Evolutionary conservation across 2,888 invertebrate genomes (phyloP).

Genomic region (Archips crataeganus): DNA sequence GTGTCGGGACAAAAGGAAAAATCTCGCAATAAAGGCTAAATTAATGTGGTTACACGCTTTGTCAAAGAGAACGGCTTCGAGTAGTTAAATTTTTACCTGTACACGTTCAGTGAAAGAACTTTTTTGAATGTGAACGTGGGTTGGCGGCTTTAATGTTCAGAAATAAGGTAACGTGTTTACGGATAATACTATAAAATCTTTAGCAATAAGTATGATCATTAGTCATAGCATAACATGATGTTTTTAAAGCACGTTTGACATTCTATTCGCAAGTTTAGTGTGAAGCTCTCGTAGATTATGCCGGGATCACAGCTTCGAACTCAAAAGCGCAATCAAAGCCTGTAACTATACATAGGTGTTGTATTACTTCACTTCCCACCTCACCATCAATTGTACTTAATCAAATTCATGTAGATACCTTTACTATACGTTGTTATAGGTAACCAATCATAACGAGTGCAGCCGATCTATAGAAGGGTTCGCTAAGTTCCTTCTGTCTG

Average conservation of each 20-base stretch:
- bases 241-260: background rate
- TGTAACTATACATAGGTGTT: background rate
- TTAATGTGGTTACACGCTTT: background rate
- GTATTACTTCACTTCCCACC: constrained; percentile 11
- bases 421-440: background rate
- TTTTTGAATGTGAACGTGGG: background rate
- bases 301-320: constrained; percentile 2
- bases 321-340: constrained; percentile 12
- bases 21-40: constrained; percentile 4
- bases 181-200: background rate
- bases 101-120: background rate
- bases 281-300: background rate
- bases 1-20: constrained; percentile 9
- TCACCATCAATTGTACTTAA: background rate
- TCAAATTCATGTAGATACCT: background rate
- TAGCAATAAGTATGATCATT: background rate
- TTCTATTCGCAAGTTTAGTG: background rate
- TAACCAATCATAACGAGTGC: background rate
- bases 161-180: background rate
- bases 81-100: constrained; percentile 3
- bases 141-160: background rate
- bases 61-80: background rate
- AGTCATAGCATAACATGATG: background rate
- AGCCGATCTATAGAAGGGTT: constrained; percentile 2
- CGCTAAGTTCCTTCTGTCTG: constrained; percentile 5